Evolutionary conservation across 2,797 vertebrate species (phyloP), one percentile per base, ranked within the genome.

Genomic region (Gobio occitaniae): DNA sequence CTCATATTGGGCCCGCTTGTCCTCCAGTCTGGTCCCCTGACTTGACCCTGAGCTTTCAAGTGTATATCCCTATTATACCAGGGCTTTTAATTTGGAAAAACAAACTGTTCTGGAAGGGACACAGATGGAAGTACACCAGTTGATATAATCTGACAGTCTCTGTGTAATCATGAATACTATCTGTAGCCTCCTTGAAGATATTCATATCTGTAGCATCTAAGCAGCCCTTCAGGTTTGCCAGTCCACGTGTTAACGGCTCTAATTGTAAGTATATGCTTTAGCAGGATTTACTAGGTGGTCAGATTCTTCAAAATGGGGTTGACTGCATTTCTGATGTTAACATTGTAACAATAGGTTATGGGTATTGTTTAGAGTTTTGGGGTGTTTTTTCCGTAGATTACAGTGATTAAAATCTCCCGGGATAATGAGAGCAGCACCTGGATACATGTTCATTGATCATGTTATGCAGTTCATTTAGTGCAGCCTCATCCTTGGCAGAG

Each of bases 291-390:
- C 36, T 32, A 68, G 65, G 54, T 80, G 84, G 77, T 83, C 70
- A 63, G 50, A 61, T 15, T 83, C 52, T 41, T 59, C 56, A 25
- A 75, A 75, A 25, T 63, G 81, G n/a, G 56, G 11, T 83, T 75
- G 48, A 44, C 41, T 44, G 70, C 38, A 19, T 52, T 76, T 10
- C n/a, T 50, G 21, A 75, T 48, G 16, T 74, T 74, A 19, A 44
- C 41, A 44, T 44, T 44, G 41, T 50, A 65, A 32, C 56, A 59
- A 21, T n/a, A 44, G 56, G 7, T 59, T 3, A 8, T 10, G 21
- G 8, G 8, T 21, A 9, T 56, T 21, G 19, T 56, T 56, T 50
- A n/a, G 7, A 69, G 79, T 81, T 81, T 69, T 15, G 17, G 65
- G 6, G 54, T 81, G 29, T 68, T 36, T 68, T 80, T 80, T 69